A percentile compares a stretch with the other conserved stretches of the same genome.
Conservation (phyloP, 2,797 vertebrate species). For the Knipowitschia caucasica region DNA sequence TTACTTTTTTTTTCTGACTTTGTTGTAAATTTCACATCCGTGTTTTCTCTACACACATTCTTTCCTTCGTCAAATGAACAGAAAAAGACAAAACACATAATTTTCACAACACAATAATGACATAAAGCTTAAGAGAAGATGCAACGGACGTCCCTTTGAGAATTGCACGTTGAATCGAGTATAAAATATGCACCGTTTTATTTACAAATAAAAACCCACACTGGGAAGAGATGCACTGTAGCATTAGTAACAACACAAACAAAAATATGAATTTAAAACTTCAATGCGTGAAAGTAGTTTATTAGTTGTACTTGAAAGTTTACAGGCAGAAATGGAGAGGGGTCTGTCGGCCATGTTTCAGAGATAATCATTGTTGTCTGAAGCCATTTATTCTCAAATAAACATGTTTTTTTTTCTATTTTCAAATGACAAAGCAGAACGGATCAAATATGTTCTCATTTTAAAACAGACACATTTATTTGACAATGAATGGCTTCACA, state of each 20-base stretch:
- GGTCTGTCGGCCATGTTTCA: no score
- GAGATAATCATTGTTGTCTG: no score
- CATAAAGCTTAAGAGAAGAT: slow-evolving; percentile 13
- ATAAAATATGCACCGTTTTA: slow-evolving; percentile 40
- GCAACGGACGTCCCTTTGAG: slow-evolving; percentile 36
- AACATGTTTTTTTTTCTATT: no score
- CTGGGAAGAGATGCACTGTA: neutral
- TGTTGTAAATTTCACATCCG: slow-evolving; percentile 24
- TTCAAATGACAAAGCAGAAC: no score
- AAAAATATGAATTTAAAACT: neutral
- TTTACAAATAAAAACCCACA: slow-evolving; percentile 31
- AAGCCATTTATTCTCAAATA: no score
- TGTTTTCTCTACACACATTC: slow-evolving; percentile 57
- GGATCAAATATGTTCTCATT: no score
- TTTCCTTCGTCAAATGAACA: slow-evolving; percentile 54
- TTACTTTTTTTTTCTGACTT: slow-evolving; percentile 9
- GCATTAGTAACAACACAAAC: neutral
- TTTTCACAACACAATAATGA: slow-evolving; percentile 10
- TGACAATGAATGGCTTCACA: no score
- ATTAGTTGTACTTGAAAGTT: no score
- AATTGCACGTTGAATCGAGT: slow-evolving; percentile 44
- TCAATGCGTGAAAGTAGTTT: no score
- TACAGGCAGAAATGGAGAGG: no score
- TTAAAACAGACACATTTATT: no score
- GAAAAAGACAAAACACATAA: slow-evolving; percentile 25